Percentiles rank a stretch among this genome's conserved stretches.
These are phyloP conservation scores for Brachyhypopomus occidentalis DNA, from an alignment of 2,113 vertebrate species.

Conservation along the genomic window DNA sequence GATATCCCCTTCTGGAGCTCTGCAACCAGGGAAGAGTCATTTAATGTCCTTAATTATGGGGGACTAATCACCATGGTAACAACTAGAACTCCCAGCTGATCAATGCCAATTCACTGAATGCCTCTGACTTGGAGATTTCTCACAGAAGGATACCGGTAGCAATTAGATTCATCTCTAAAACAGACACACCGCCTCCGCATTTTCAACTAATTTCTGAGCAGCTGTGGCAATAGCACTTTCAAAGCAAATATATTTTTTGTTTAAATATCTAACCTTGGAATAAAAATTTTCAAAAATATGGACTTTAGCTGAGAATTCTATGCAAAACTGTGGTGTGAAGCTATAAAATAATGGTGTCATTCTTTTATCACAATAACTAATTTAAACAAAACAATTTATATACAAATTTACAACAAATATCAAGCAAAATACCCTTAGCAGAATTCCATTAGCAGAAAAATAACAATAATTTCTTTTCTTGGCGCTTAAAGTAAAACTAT, in stretches of 20 bases:
- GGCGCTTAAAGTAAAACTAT: conserved; percentile 31
- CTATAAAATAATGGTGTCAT: background rate
- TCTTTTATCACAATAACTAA: background rate
- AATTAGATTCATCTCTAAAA: background rate
- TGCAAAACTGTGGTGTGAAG: background rate
- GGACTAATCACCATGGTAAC: conserved; percentile 64
- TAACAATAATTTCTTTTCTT: background rate
- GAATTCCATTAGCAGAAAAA: background rate
- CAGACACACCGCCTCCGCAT: background rate
- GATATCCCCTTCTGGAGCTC: conserved; percentile 11
- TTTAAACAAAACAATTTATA: background rate
- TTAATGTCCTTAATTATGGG: conserved; percentile 18
- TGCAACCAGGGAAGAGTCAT: background rate
- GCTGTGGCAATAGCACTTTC: background rate
- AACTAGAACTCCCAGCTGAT: conserved; percentile 43
- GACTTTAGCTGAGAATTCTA: background rate
- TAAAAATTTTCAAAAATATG: background rate
- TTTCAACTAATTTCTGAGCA: background rate
- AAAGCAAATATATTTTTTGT: background rate
- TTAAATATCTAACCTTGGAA: background rate
- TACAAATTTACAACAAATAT: background rate
- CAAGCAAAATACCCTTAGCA: background rate
- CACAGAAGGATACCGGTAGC: background rate
- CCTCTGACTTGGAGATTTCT: conserved; percentile 15
- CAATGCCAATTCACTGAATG: conserved; percentile 41